phyloP scores from a whole-genome alignment of 2,113 vertebrate genomes.

The Ginglymostoma cirratum region DNA sequence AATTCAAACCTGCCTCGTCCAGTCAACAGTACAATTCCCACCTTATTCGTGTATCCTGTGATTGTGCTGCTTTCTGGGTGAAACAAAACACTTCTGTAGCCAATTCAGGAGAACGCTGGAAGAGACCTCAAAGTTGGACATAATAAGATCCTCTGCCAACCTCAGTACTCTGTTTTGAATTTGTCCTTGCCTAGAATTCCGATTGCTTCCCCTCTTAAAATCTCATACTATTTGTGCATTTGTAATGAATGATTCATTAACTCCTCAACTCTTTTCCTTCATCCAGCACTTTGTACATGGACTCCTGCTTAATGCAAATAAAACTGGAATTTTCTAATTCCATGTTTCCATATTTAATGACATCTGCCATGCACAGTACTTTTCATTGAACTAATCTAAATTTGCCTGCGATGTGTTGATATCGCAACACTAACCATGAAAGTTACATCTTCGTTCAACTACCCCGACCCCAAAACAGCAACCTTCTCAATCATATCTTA shows the following conservation, averaged over 20 bases:
- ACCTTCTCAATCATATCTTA: no score
- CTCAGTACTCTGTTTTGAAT: not conserved
- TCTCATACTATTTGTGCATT: not conserved
- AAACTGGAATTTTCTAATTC: not conserved
- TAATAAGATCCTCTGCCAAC: not conserved
- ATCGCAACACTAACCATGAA: not conserved
- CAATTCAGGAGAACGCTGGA: no score
- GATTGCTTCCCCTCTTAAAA: not conserved
- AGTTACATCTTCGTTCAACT: not conserved
- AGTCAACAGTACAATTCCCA: no score
- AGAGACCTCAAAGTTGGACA: no score
- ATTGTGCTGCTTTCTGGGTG: no score
- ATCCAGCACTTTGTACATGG: not conserved
- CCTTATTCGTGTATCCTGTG: no score
- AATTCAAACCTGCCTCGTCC: no score
- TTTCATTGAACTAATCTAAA: not conserved
- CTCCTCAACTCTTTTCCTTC: not conserved
- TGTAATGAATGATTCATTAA: not conserved
- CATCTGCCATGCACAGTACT: not conserved
- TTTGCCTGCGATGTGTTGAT: not conserved
- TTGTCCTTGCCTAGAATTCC: not conserved
- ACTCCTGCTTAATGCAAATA: not conserved
- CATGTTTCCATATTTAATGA: not conserved
- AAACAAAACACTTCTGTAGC: no score
- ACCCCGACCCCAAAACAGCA: no score